Base-by-base conservation (phyloP, 2,113 vertebrate species). In the Silurus glanis region DNA sequence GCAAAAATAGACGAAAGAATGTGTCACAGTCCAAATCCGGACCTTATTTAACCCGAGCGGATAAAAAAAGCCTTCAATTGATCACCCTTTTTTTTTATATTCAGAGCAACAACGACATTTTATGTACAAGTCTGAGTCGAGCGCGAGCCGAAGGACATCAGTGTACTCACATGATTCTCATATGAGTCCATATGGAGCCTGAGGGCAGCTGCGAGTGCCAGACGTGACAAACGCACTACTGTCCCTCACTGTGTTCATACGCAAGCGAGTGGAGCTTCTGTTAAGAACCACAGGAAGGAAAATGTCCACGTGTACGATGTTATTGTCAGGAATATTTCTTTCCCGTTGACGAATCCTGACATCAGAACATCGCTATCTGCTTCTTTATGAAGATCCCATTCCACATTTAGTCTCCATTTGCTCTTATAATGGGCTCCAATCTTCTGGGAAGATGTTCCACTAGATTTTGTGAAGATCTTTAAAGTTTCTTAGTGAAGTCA, bases 131-230 rank as follows among this genome's bases (percentile, higher is more conserved):
- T 55, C 37, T 47, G 9, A 28, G 82, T 9, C n/a, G 23, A 45
- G 19, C n/a, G 12, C 67, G 23, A 82, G 45, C 25, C 47, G 19
- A 56, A n/a, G 17, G 51, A 74, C 62, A 62, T 66, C 79, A 89
- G 62, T 85, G 58, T 76, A 51, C 72, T 87, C 88, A 87, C 86
- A 89, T 89, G 88, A 89, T 82, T 66, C 81, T 87, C 83, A 89
- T 82, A 84, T 86, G 85, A 89, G 75, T 81, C 37, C 81, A 51
- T 8, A 75, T 53, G 45, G 12, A 21, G 80, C 86, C 86, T 53
- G 19, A 82, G 66, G 86, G 66, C 66, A 12, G 23, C 49, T 1
- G 55, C 45, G 49, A 74, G 28, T 13, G 51, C 47, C n/a, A 51
- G n/a, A 67, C 80, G 49, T 83, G 80, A 89, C 79, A 89, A 86